phyloP scores from a whole-genome alignment of 2,113 vertebrate genomes.

The Phrynosoma platyrhinos region DNA sequence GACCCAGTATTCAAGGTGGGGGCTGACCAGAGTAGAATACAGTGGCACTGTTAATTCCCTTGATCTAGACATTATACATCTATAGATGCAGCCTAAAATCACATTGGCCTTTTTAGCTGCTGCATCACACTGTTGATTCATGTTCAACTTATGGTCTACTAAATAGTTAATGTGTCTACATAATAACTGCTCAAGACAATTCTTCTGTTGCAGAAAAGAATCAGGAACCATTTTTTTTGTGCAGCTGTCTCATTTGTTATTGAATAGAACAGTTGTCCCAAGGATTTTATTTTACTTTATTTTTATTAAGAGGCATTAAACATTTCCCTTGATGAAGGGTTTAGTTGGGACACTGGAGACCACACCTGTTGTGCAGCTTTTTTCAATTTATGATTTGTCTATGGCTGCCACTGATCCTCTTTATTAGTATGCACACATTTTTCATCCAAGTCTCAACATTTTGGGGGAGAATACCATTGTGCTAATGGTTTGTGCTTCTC shows the following conservation, averaged over 20 bases:
- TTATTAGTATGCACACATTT: not conserved
- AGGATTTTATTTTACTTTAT: not conserved
- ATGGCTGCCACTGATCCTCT: no score
- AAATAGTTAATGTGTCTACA: not conserved
- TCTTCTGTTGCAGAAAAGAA: not conserved
- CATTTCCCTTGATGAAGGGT: not conserved
- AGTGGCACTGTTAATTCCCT: no score
- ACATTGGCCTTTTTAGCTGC: no score
- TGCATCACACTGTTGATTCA: no score
- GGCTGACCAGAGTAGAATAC: no score
- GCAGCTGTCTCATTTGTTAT: not conserved
- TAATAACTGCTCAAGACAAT: not conserved
- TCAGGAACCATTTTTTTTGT: no score
- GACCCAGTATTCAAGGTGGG: no score
- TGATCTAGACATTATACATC: no score
- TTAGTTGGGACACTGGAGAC: not conserved
- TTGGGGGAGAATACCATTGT: not conserved
- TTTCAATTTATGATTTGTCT: not conserved
- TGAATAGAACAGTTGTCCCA: not conserved
- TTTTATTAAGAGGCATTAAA: not conserved
- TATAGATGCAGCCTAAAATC: no score
- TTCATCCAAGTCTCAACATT: not conserved
- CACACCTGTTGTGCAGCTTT: not conserved
- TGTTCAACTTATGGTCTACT: no score
- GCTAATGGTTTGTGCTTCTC: constrained; percentile 9